These are phyloP conservation scores for Sebastes vulpes DNA, from an alignment of 2,797 vertebrate species.

Conservation along the genomic window DNA sequence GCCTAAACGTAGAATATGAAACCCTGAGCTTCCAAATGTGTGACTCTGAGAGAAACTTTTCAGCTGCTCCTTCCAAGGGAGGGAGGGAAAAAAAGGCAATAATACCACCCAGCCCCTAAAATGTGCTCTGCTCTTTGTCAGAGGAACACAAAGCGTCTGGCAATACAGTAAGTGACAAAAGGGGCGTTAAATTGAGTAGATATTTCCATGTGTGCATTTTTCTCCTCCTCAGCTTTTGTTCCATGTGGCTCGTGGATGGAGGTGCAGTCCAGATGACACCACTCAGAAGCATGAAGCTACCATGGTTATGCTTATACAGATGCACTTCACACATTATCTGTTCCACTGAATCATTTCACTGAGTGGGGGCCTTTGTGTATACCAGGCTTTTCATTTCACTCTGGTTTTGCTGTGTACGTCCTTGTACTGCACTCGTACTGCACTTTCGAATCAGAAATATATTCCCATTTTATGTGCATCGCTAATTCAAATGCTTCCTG, in stretches of 20 bases:
- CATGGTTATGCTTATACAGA: not conserved
- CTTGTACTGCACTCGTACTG: not conserved
- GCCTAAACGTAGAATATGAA: constrained; percentile 4
- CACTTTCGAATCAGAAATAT: not conserved
- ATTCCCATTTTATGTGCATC: not conserved
- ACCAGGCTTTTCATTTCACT: not conserved
- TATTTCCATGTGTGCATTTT: constrained; percentile 75
- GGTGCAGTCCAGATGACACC: constrained; percentile 28
- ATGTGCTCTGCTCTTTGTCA: constrained; percentile 65
- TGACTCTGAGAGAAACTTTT: constrained; percentile 37
- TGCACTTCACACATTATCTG: not conserved
- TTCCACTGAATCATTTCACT: constrained; percentile 1
- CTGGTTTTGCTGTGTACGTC: not conserved
- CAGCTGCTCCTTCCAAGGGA: constrained; percentile 25
- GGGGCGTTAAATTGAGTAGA: constrained; percentile 63
- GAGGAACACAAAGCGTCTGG: constrained; percentile 62
- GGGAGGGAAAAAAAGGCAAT: not conserved
- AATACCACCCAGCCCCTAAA: constrained; percentile 53
- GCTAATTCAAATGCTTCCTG: not conserved
- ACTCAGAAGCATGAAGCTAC: not conserved
- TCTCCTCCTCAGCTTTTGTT: constrained; percentile 53
- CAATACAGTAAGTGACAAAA: constrained; percentile 66
- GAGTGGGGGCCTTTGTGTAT: not conserved
- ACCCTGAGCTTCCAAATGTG: constrained; percentile 5
- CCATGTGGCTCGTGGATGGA: constrained; percentile 32